These are phyloP conservation scores for Akabosia matsudoensis DNA, from an alignment of 1,140 invertebrate species.

Conservation along the genomic window DNA sequence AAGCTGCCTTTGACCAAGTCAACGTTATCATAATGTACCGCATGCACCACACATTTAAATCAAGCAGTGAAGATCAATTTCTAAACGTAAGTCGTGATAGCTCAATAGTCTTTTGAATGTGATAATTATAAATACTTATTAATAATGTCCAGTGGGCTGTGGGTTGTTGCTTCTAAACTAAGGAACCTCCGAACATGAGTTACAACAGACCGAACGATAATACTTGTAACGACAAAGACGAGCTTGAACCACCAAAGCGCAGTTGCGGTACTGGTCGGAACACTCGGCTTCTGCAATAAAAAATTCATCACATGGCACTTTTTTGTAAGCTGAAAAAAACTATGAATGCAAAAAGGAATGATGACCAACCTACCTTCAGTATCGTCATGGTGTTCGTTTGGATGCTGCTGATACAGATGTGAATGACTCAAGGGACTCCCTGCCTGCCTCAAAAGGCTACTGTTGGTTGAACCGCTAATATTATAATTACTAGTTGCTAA, in stretches of 20 bases:
- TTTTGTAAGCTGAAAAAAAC: neutral
- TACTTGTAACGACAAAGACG: constrained; percentile 75
- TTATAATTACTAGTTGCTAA: neutral
- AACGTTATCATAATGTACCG: too few relatives aligned
- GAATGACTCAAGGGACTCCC: neutral
- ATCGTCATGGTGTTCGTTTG: neutral
- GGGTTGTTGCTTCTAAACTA: too few relatives aligned
- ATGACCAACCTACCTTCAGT: neutral
- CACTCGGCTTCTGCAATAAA: constrained; percentile 53
- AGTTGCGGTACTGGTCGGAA: constrained; percentile 68
- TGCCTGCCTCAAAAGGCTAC: neutral
- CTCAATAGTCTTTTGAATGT: too few relatives aligned
- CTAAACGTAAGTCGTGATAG: too few relatives aligned
- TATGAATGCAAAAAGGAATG: neutral
- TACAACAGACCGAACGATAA: constrained; percentile 73
- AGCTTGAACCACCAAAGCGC: constrained; percentile 70
- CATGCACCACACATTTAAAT: too few relatives aligned
- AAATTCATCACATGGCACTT: too few relatives aligned
- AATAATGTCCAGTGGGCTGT: too few relatives aligned
- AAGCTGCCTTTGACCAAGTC: too few relatives aligned
- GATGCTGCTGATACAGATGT: neutral
- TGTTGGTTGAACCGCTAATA: neutral
- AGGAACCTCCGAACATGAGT: constrained; percentile 57
- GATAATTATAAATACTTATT: too few relatives aligned
- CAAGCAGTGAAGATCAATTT: too few relatives aligned